A percentile compares a stretch with the other conserved stretches of the same genome.
Evolutionary conservation across 1,140 invertebrate genomes (phyloP).

Genomic region (Ladona fulva): DNA sequence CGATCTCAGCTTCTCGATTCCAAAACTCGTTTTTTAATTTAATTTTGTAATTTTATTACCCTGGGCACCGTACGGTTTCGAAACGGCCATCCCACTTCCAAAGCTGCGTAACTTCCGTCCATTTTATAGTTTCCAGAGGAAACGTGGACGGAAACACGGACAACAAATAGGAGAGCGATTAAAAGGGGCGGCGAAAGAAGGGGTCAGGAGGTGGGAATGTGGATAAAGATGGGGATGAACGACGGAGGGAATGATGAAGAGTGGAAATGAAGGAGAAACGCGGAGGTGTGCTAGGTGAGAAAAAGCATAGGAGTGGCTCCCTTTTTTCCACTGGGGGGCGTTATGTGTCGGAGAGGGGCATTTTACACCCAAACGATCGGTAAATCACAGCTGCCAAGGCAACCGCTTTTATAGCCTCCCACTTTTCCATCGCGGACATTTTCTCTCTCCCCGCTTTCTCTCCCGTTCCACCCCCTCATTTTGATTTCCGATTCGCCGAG

Average conservation of each 20-base stretch:
- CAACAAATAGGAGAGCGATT: too few species aligned
- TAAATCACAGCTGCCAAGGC: neutral
- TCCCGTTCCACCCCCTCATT: neutral
- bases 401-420: neutral
- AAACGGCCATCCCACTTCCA: too few species aligned
- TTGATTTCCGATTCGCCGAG: neutral
- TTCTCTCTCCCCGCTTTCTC: neutral
- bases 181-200: neutral
- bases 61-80: too few species aligned
- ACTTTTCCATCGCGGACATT: neutral
- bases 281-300: too few species aligned
- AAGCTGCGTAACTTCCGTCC: too few species aligned
- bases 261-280: neutral
- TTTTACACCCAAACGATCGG: conserved; percentile 8
- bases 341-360: neutral
- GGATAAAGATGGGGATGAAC: neutral
- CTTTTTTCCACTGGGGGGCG: neutral
- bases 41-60: too few species aligned
- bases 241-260: neutral
- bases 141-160: too few species aligned
- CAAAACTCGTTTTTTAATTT: too few species aligned
- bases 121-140: too few species aligned
- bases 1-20: too few species aligned
- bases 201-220: neutral
- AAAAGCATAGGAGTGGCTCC: too few species aligned